These are phyloP conservation scores for Myzus persicae DNA, from an alignment of 1,140 invertebrate species.

Conservation along the genomic window DNA sequence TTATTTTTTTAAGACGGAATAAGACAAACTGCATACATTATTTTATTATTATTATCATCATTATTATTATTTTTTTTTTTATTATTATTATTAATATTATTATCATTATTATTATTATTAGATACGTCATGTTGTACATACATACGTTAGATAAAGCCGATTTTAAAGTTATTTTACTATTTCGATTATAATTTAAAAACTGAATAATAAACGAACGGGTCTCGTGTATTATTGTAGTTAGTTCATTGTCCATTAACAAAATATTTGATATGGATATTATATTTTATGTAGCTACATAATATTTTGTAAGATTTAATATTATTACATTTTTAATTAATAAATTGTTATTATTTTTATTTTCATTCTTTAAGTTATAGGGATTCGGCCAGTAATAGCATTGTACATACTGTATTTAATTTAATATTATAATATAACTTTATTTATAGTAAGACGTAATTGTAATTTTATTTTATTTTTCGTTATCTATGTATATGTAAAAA, in stretches of 20 bases:
- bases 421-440: neutral
- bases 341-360: slow-evolving; percentile 27
- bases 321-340: neutral
- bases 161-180: neutral
- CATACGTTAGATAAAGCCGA: neutral
- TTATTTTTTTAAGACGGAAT: neutral
- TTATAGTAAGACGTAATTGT: slow-evolving; percentile 2
- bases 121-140: neutral
- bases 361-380: slow-evolving; percentile 11
- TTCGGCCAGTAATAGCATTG: slow-evolving; percentile 23
- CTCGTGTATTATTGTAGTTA: neutral
- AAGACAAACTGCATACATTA: slow-evolving; percentile 8
- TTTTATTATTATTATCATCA: slow-evolving; percentile 2
- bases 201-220: neutral
- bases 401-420: neutral
- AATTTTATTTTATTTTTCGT: neutral
- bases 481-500: slow-evolving; percentile 30
- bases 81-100: neutral
- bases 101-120: slow-evolving; percentile 7
- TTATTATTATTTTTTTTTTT: neutral
- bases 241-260: neutral
- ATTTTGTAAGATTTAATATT: neutral
- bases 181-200: neutral
- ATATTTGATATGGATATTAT: neutral
- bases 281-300: neutral